Base-by-base conservation (phyloP, 1,140 invertebrate genomes). In the Psilanteris sp. region DNA sequence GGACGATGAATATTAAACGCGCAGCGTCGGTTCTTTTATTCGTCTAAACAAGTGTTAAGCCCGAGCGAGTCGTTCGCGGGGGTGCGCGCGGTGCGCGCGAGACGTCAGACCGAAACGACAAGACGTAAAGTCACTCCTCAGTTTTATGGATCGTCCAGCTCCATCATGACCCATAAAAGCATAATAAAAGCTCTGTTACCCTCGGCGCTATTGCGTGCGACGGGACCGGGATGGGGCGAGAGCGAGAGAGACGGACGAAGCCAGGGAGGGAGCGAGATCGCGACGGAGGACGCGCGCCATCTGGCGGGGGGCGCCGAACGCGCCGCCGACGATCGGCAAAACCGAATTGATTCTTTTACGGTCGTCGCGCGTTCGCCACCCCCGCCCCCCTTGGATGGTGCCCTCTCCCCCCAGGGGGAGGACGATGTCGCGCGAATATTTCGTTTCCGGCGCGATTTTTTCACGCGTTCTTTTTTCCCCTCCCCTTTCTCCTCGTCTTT, bases 271-370 rank as follows among this genome's bases (percentile, higher is more conserved):
- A n/a, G n/a, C n/a, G n/a, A n/a, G n/a, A n/a, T n/a, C n/a, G n/a
- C n/a, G n/a, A n/a, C n/a, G n/a, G n/a, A n/a, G n/a, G n/a, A n/a
- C n/a, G n/a, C n/a, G n/a, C n/a, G n/a, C n/a, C n/a, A n/a, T n/a
- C n/a, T n/a, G n/a, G n/a, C n/a, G 7, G 6, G n/a, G 48, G 16
- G n/a, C 54, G 43, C 54, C 34, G 52, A 62, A 62, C 52, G 50
- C 54, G 50, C 18, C 20, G 61, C 32, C 36, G 44, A 48, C 55
- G 57, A 66, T 73, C 57, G 59, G 34, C 5, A 26, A 61, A 78
- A 70, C 70, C 62, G 81, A 87, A 86, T 87, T 85, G 83, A 85
- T 86, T 84, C 85, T 85, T 87, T 86, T 86, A 86, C 82, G 83
- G 85, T 84, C 77, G 71, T 72, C 16, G 64, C 34, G 57, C 59